Conservation (phyloP, 2,113 vertebrate genomes). For the Microcebus tavaratra region DNA sequence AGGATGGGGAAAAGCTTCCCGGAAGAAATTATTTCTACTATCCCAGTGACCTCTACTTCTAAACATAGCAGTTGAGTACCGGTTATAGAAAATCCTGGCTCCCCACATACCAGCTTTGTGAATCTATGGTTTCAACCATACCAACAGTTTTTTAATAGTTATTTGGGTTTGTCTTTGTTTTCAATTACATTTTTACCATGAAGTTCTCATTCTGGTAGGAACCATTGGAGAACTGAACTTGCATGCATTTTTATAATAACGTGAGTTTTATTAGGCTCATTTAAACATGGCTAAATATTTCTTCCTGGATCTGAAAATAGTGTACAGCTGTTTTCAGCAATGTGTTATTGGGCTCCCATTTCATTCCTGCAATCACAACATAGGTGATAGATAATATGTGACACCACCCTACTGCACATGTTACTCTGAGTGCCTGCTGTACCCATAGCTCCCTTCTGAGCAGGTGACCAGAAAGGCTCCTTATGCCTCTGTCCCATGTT, state of each 20-base stretch:
- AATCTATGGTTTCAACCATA: slow-evolving; percentile 1
- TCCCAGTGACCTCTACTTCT: slow-evolving; percentile 16
- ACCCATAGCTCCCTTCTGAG: background rate
- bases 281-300: slow-evolving; percentile 52
- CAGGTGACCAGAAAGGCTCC: background rate
- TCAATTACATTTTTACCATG: background rate
- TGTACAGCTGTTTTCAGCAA: slow-evolving; percentile 37
- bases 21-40: background rate
- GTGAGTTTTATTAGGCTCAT: slow-evolving; percentile 42
- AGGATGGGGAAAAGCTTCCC: background rate
- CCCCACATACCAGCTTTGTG: background rate
- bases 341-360: slow-evolving; percentile 24
- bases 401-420: background rate
- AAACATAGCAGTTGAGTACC: background rate
- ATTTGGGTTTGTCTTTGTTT: background rate
- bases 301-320: slow-evolving; percentile 14
- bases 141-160: background rate
- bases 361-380: slow-evolving; percentile 42
- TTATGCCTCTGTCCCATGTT: background rate
- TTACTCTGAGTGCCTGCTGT: background rate
- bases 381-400: background rate
- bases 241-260: background rate
- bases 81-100: slow-evolving; percentile 23
- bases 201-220: background rate
- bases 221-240: slow-evolving; percentile 17